phyloP scores from a whole-genome alignment of 2,797 vertebrate genomes.

The Semaprochilodus insignis region DNA sequence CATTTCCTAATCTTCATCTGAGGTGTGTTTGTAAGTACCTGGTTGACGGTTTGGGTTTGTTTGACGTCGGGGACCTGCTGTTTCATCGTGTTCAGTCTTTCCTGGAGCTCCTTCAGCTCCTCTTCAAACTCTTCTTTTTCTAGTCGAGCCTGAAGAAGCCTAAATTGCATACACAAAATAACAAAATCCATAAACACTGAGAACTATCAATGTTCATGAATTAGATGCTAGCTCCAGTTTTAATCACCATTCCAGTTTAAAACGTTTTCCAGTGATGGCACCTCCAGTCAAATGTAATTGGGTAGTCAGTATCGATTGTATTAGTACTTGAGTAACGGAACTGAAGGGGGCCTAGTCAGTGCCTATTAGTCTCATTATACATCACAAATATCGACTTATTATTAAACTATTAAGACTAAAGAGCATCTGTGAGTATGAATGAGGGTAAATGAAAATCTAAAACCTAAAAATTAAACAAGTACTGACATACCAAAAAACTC shows the following conservation, averaged over 20 bases:
- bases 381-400: too few relatives aligned
- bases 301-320: too few relatives aligned
- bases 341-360: too few relatives aligned
- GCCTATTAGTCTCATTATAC: neutral
- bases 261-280: neutral
- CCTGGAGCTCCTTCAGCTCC: slow-evolving; percentile 85
- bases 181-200: neutral
- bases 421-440: too few relatives aligned
- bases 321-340: too few relatives aligned
- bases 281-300: neutral
- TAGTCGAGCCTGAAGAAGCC: slow-evolving; percentile 88
- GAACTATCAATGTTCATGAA: neutral
- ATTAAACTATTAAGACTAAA: too few relatives aligned
- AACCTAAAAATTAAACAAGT: too few relatives aligned
- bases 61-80: slow-evolving; percentile 75
- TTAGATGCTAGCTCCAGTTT: neutral
- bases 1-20: neutral
- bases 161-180: slow-evolving; percentile 60
- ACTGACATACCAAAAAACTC: too few relatives aligned
- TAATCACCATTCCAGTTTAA: neutral
- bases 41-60: slow-evolving; percentile 77
- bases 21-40: slow-evolving; percentile 75
- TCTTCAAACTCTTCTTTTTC: slow-evolving; percentile 95
- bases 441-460: too few relatives aligned
- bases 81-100: slow-evolving; percentile 76